Conservation (phyloP, 2,113 vertebrate genomes). For the Mirza zaza region DNA sequence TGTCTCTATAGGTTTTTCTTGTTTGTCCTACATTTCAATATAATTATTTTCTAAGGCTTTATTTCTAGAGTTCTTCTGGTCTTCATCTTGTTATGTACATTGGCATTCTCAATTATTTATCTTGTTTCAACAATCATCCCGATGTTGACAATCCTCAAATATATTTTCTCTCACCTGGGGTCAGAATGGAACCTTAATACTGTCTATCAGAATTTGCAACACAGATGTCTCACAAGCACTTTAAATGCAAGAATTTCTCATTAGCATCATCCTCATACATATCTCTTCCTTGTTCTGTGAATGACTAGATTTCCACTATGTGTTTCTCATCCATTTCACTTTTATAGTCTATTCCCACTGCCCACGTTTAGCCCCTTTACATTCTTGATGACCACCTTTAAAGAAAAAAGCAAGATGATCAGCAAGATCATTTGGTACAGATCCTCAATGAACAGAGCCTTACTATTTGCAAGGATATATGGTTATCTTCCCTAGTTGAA, state of each 20-base stretch:
- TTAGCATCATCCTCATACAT: background rate
- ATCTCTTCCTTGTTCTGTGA: background rate
- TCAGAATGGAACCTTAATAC: background rate
- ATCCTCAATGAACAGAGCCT: background rate
- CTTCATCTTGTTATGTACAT: too few species aligned
- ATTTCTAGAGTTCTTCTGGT: background rate
- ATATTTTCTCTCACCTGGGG: background rate
- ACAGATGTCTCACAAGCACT: background rate
- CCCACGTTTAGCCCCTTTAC: background rate
- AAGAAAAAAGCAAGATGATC: background rate
- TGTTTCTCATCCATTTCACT: background rate
- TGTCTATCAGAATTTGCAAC: background rate
- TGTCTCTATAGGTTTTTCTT: background rate
- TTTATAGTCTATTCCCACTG: background rate
- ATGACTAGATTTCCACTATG: background rate
- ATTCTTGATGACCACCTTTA: background rate
- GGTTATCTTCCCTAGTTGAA: background rate
- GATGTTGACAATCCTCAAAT: background rate
- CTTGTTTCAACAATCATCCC: background rate
- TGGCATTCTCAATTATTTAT: background rate
- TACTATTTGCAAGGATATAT: background rate
- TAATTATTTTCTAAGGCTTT: background rate
- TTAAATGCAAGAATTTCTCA: background rate
- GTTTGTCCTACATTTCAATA: background rate
- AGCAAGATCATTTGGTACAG: background rate